phyloP scores from a whole-genome alignment of 2,888 invertebrate genomes.

The Augochlorella aurata region DNA sequence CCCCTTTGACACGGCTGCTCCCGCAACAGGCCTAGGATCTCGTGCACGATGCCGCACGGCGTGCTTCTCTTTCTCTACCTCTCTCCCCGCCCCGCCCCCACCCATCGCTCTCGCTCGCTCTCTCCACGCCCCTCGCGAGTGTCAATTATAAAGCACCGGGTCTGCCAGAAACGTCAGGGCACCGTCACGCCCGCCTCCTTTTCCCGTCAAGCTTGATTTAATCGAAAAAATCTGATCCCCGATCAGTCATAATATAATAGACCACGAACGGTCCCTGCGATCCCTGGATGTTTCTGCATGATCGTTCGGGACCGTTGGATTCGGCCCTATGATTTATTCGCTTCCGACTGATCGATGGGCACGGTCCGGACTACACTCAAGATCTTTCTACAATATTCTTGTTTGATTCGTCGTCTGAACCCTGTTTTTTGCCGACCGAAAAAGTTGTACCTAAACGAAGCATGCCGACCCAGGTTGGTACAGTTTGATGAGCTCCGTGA shows the following conservation, averaged over 20 bases:
- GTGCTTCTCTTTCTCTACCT: not conserved
- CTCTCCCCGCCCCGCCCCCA: not conserved
- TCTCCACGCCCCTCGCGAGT: slow-evolving; percentile 49
- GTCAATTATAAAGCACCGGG: slow-evolving; percentile 69
- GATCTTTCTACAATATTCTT: too few species aligned
- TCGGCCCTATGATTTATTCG: slow-evolving; percentile 18
- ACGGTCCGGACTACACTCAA: too few species aligned
- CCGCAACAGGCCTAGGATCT: slow-evolving; percentile 58
- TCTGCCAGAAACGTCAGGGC: slow-evolving; percentile 66
- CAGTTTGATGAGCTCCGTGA: too few species aligned
- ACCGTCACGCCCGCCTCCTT: slow-evolving; percentile 59
- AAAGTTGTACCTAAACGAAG: too few species aligned
- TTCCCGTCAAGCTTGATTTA: slow-evolving; percentile 59
- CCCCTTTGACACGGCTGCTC: slow-evolving; percentile 58
- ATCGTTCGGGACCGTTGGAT: slow-evolving; percentile 4
- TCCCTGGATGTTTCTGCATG: not conserved
- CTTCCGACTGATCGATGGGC: not conserved
- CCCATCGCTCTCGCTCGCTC: slow-evolving; percentile 30
- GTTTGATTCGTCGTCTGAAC: too few species aligned
- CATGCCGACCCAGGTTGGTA: too few species aligned
- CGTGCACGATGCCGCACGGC: slow-evolving; percentile 45
- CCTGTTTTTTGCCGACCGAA: too few species aligned
- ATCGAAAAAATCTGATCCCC: slow-evolving; percentile 61
- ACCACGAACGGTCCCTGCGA: not conserved
- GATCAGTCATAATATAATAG: slow-evolving; percentile 68